These are phyloP conservation scores for Anaspis maculata DNA, from an alignment of 2,888 invertebrate species.

Conservation along the genomic window DNA sequence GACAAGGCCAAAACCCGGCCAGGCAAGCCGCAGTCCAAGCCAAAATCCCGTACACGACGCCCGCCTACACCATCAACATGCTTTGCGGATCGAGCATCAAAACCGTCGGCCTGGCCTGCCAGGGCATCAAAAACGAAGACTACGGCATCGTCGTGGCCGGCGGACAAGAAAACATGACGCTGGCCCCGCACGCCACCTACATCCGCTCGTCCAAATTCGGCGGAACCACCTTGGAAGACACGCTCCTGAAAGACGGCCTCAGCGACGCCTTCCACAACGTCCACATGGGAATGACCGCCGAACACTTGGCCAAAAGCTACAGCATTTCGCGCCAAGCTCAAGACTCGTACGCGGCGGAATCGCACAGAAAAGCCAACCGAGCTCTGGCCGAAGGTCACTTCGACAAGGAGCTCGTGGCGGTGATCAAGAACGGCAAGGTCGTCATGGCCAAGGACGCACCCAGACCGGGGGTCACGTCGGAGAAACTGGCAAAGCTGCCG, in stretches of 20 bases:
- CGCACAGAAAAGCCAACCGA: constrained; percentile 56
- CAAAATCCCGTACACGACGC: constrained; percentile 58
- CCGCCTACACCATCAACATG: constrained; percentile 68
- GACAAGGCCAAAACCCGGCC: constrained; percentile 76
- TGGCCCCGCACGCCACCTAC: constrained; percentile 59
- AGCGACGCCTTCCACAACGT: constrained; percentile 65
- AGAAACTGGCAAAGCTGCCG: constrained; percentile 52
- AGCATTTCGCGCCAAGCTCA: constrained; percentile 59
- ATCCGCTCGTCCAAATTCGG: constrained; percentile 65
- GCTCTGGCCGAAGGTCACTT: constrained; percentile 59
- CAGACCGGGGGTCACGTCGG: constrained; percentile 51
- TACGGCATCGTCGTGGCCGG: constrained; percentile 63
- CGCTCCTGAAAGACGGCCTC: constrained; percentile 61
- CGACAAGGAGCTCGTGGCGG: constrained; percentile 61
- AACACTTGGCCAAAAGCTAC: constrained; percentile 64
- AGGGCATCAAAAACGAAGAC: constrained; percentile 44
- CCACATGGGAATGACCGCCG: constrained; percentile 78
- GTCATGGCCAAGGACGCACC: constrained; percentile 60
- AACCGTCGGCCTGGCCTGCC: constrained; percentile 9
- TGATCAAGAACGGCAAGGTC: constrained; percentile 39
- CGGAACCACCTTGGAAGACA: constrained; percentile 52
- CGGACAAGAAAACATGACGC: constrained; percentile 78
- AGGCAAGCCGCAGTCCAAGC: constrained; percentile 69
- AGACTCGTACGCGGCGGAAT: constrained; percentile 58
- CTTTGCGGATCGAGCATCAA: constrained; percentile 76